phyloP scores from a whole-genome alignment of 2,888 invertebrate genomes.

The Heliconius aoede region DNA sequence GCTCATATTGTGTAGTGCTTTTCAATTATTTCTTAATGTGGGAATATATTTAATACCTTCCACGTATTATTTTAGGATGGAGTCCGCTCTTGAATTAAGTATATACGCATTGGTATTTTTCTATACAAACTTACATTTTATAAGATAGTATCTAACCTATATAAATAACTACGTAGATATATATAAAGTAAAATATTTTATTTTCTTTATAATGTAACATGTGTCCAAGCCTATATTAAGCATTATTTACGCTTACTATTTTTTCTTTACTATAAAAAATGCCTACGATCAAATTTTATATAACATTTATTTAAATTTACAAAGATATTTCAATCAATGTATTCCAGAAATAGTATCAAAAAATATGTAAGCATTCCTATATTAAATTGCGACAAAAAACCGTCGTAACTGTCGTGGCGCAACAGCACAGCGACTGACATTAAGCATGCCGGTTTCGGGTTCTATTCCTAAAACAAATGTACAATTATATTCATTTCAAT shows the following conservation, averaged over 20 bases:
- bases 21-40: constrained; percentile 11
- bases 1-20: constrained; percentile 8
- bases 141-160: background rate
- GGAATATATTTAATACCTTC: constrained; percentile 1
- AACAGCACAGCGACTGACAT: background rate
- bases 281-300: background rate
- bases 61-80: background rate
- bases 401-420: background rate
- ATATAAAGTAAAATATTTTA: background rate
- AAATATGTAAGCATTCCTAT: background rate
- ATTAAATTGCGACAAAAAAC: background rate
- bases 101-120: background rate
- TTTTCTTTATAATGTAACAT: background rate
- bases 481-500: background rate
- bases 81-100: background rate
- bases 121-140: background rate
- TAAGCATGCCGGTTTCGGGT: background rate
- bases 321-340: background rate
- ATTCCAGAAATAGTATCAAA: background rate
- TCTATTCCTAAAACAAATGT: background rate
- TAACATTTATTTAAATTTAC: background rate
- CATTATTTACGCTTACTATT: background rate
- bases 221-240: background rate
- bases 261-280: background rate
- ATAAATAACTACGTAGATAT: background rate